phyloP scores from a whole-genome alignment of 1,140 invertebrate species.

The Apis dorsata region DNA sequence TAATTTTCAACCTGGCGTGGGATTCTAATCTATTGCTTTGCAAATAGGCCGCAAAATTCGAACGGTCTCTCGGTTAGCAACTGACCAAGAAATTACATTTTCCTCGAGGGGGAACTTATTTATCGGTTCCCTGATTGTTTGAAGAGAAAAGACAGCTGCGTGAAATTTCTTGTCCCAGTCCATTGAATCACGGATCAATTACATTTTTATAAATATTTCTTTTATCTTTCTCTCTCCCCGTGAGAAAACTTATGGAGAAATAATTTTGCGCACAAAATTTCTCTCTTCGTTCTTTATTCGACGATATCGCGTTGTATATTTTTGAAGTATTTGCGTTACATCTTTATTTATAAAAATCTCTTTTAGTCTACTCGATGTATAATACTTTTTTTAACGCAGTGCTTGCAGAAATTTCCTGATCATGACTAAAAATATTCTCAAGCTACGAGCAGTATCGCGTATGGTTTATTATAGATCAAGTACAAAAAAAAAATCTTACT shows the following conservation, averaged over 20 bases:
- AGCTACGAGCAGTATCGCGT: not conserved
- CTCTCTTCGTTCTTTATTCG: not conserved
- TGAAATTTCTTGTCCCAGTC: not conserved
- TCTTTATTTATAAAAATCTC: not conserved
- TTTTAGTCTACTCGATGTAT: not conserved
- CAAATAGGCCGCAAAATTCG: constrained; percentile 11
- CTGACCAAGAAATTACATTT: not conserved
- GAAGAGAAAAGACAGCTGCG: not conserved
- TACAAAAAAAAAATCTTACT: not conserved
- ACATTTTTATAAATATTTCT: not conserved
- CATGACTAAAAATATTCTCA: not conserved
- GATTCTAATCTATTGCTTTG: constrained; percentile 22
- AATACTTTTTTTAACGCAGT: not conserved
- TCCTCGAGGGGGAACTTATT: not conserved
- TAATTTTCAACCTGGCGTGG: constrained; percentile 21
- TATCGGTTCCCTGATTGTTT: not conserved
- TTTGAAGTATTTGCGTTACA: not conserved
- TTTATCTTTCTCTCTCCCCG: not conserved
- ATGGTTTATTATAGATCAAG: not conserved
- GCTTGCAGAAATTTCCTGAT: not conserved
- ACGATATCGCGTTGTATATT: not conserved
- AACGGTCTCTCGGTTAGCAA: constrained; percentile 3
- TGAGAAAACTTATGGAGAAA: no score
- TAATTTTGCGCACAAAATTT: not conserved
- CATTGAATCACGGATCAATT: not conserved